Percentiles rank a stretch among this genome's conserved stretches.
These are phyloP conservation scores for Cydia fagiglandana DNA, from an alignment of 1,140 invertebrate species.

Conservation along the genomic window DNA sequence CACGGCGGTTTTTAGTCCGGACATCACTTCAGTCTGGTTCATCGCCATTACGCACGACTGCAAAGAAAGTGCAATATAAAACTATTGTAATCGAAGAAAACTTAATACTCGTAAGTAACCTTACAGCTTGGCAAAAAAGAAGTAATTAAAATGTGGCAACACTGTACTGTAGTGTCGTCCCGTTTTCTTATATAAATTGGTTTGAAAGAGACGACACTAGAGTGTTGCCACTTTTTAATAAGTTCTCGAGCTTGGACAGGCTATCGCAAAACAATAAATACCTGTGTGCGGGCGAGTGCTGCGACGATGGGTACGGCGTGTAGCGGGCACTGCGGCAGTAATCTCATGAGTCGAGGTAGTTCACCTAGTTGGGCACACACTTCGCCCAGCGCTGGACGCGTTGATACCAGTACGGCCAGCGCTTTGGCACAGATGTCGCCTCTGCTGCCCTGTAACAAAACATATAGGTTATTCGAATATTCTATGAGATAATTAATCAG, in stretches of 20 bases:
- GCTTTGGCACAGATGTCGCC: slow-evolving; percentile 92
- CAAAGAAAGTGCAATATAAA: slow-evolving; percentile 34
- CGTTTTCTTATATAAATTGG: too few species aligned
- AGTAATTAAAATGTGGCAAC: too few species aligned
- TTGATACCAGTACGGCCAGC: slow-evolving; percentile 89
- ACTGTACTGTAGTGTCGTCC: too few species aligned
- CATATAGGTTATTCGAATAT: too few species aligned
- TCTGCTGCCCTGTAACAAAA: slow-evolving; percentile 87
- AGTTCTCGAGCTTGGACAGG: too few species aligned
- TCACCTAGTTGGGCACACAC: slow-evolving; percentile 96
- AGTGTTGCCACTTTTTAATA: too few species aligned
- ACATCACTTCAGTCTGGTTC: slow-evolving; percentile 89
- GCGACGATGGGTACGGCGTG: slow-evolving; percentile 92
- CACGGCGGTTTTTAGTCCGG: slow-evolving; percentile 92
- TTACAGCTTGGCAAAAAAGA: too few species aligned
- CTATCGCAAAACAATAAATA: too few species aligned
- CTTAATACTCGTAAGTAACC: too few species aligned
- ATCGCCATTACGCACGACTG: slow-evolving; percentile 89
- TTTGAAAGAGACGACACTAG: too few species aligned
- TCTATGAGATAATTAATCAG: too few species aligned
- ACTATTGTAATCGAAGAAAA: too few species aligned
- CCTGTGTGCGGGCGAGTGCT: slow-evolving; percentile 91
- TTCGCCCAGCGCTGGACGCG: slow-evolving; percentile 93
- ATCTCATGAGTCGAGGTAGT: slow-evolving; percentile 92
- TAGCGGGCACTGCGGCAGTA: slow-evolving; percentile 87